These are phyloP conservation scores for Tetramorium alpestre DNA, from an alignment of 1,140 invertebrate species.

Conservation along the genomic window DNA sequence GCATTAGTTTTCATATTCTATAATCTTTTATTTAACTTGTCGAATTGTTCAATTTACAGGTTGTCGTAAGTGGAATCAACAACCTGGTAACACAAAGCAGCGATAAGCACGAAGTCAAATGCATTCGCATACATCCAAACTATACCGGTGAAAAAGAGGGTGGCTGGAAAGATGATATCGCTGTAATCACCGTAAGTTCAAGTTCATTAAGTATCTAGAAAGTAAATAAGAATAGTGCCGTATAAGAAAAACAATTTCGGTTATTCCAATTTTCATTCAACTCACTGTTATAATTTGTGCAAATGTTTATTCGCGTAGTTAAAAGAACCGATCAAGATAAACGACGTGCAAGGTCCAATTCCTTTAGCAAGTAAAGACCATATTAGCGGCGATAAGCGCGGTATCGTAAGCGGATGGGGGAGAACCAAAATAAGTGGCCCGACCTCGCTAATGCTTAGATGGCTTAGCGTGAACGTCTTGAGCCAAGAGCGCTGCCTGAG, in stretches of 20 bases:
- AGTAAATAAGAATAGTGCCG: neutral
- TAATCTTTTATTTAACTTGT: neutral
- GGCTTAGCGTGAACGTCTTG: neutral
- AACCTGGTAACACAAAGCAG: neutral
- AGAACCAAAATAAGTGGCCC: neutral
- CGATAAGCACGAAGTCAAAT: neutral
- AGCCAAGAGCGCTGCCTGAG: neutral
- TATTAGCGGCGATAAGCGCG: neutral
- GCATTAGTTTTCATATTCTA: neutral
- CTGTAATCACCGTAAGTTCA: slow-evolving; percentile 12
- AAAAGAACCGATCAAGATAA: neutral
- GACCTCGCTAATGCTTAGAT: neutral
- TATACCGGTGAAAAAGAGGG: neutral
- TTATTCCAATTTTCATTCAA: neutral
- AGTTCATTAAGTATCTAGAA: neutral
- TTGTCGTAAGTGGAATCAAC: neutral
- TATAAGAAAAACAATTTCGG: neutral
- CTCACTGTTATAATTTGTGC: neutral
- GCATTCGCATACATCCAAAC: neutral
- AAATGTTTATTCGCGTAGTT: neutral
- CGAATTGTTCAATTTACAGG: neutral
- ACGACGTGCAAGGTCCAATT: neutral
- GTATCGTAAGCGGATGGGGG: slow-evolving; percentile 15
- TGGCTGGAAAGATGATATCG: slow-evolving; percentile 2
- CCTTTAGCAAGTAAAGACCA: slow-evolving; percentile 11